Percentiles rank a stretch among this genome's conserved stretches.
These are phyloP conservation scores for Antigone vipio DNA, from an alignment of 2,113 vertebrate genomes.

Conservation along the genomic window DNA sequence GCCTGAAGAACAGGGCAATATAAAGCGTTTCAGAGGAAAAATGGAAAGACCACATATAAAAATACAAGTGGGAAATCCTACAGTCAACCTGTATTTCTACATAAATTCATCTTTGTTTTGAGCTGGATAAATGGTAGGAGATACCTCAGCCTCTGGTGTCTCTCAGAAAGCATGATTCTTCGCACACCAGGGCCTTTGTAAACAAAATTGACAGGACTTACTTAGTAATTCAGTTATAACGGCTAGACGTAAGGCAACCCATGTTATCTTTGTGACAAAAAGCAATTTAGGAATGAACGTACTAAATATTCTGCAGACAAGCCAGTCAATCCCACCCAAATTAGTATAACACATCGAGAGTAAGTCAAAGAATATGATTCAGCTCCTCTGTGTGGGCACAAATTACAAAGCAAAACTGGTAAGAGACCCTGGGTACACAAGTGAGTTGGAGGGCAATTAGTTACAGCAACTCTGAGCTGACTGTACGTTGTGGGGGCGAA, in stretches of 20 bases:
- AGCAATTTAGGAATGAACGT: neutral
- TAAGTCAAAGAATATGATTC: neutral
- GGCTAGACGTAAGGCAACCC: neutral
- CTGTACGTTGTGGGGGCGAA: neutral
- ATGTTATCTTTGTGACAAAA: neutral
- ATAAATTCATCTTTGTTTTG: neutral
- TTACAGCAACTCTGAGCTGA: neutral
- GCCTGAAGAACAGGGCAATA: neutral
- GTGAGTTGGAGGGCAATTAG: neutral
- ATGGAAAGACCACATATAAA: neutral
- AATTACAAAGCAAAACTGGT: neutral
- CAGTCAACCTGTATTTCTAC: neutral
- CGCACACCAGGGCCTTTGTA: neutral
- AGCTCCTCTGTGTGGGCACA: neutral
- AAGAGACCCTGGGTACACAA: neutral
- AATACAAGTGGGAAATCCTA: neutral
- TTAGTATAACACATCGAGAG: neutral
- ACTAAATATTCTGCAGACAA: neutral
- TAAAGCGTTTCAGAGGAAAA: neutral
- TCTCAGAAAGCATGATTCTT: neutral
- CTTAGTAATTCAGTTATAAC: neutral
- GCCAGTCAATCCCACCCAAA: neutral
- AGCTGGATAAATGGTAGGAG: neutral
- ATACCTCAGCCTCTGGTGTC: neutral
- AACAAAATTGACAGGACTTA: neutral